Evolutionary conservation across 2,888 invertebrate species (phyloP), one percentile per base, ranked within the genome.

Genomic region (Lithosia quadra): DNA sequence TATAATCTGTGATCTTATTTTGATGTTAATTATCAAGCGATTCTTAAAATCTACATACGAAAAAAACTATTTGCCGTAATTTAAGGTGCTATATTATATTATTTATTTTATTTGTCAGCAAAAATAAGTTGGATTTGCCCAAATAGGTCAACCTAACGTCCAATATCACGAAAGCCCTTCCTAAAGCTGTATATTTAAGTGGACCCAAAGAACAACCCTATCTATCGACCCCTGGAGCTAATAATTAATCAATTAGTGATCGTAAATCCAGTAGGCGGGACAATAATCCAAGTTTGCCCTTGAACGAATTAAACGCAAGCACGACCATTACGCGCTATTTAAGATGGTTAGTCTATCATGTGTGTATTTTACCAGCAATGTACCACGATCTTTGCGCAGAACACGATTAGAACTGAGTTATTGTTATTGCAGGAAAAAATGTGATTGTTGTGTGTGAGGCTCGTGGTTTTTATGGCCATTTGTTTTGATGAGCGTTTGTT

Each of bases 201-300:
- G 34, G 21, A 64, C 22, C 49, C 28, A 49, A 69, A 74, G 60
- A 74, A 64, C 58, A 66, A 65, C 63, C 68, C 67, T 69, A 77
- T 74, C 36, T 64, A 69, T 66, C n/a, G 36, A 65, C 73, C 67
- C 60, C 61, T 58, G 65, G 58, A 71, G 76, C 75, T 74, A 79
- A 79, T 78, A 78, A 83, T 80, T 79, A 83, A 82, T 82, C 82
- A 83, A 82, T 84, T 80, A 80, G 68, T 49, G 62, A 71, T 69
- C 82, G 76, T 77, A 77, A 82, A 80, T 81, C 78, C 72, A 76
- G 73, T 76, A 78, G 81, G 78, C 74, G 78, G 80, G 63, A 67
- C 64, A 58, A 69, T 70, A 72, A 71, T 33, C 60, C 33, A 15
- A 10, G 11, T 53, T 55, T 60, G 34, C 33, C 34, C 64, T 68